These are phyloP conservation scores for Drosophila testacea DNA, from an alignment of 2,888 invertebrate genomes.

Conservation along the genomic window DNA sequence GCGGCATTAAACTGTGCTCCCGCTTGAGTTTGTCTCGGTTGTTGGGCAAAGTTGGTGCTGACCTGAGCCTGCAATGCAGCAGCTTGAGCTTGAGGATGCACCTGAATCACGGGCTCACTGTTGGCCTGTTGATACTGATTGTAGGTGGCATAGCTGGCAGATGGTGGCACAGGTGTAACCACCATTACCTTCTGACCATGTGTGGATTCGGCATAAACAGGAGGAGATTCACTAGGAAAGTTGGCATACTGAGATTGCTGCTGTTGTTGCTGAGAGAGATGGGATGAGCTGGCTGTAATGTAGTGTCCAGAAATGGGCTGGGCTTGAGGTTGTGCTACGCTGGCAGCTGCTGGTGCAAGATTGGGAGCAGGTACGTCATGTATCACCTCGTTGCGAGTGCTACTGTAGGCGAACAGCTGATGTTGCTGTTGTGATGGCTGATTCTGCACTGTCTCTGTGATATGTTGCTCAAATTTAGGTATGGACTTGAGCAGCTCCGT, in stretches of 20 bases:
- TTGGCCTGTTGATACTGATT: constrained; percentile 63
- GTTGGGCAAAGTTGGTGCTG: constrained; percentile 71
- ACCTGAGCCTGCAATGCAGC: constrained; percentile 69
- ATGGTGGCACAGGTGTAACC: constrained; percentile 83
- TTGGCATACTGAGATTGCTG: constrained; percentile 65
- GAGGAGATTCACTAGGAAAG: constrained; percentile 56
- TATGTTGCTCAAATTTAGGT: constrained; percentile 92
- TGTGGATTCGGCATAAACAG: constrained; percentile 82
- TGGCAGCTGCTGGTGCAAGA: constrained; percentile 65
- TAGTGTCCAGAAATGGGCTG: constrained; percentile 71
- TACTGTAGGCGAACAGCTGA: constrained; percentile 64
- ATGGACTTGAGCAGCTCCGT: constrained; percentile 92
- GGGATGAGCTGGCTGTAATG: constrained; percentile 56
- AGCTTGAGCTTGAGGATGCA: constrained; percentile 78
- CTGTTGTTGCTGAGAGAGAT: constrained; percentile 39
- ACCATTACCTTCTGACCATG: constrained; percentile 84
- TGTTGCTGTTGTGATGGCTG: constrained; percentile 45
- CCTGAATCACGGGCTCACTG: constrained; percentile 60
- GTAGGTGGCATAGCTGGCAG: constrained; percentile 61
- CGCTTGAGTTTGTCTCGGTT: constrained; percentile 64
- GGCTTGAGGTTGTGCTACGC: background rate
- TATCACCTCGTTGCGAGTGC: constrained; percentile 80
- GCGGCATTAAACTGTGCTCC: constrained; percentile 20
- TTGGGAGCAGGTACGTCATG: constrained; percentile 84
- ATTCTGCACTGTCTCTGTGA: constrained; percentile 86